Conservation (phyloP, 2,113 vertebrate species). For the Neotragus pygmaeus region DNA sequence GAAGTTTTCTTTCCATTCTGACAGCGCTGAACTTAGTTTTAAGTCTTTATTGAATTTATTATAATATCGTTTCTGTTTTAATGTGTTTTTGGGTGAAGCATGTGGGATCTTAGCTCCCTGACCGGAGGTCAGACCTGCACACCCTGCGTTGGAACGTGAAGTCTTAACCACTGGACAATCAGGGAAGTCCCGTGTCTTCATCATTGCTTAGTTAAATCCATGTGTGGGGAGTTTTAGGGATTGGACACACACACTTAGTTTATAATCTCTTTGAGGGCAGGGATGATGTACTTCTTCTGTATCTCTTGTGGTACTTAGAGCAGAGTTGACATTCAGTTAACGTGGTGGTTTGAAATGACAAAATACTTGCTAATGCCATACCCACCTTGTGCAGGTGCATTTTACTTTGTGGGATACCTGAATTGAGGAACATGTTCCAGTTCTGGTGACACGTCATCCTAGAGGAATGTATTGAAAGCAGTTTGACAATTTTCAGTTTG, state of each 20-base stretch:
- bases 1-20: not conserved
- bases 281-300: not conserved
- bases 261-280: not conserved
- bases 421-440: not conserved
- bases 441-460: not conserved
- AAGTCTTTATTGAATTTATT: not conserved
- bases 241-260: not conserved
- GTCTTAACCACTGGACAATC: not conserved
- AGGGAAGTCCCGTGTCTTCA: not conserved
- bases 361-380: accelerated
- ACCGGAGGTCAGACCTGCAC: not conserved
- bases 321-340: not conserved
- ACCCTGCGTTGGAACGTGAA: not conserved
- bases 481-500: not conserved
- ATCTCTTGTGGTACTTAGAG: not conserved
- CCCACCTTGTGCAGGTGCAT: not conserved
- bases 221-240: not conserved
- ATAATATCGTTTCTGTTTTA: not conserved
- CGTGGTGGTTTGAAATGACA: not conserved
- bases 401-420: not conserved
- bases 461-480: not conserved
- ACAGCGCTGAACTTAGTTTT: not conserved
- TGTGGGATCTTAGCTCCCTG: not conserved
- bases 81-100: not conserved
- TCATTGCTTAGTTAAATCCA: not conserved